A percentile compares a stretch with the other conserved stretches of the same genome.
These are phyloP conservation scores for Drosophila sulfurigaster DNA, from an alignment of 1,140 invertebrate genomes.

Conservation along the genomic window DNA sequence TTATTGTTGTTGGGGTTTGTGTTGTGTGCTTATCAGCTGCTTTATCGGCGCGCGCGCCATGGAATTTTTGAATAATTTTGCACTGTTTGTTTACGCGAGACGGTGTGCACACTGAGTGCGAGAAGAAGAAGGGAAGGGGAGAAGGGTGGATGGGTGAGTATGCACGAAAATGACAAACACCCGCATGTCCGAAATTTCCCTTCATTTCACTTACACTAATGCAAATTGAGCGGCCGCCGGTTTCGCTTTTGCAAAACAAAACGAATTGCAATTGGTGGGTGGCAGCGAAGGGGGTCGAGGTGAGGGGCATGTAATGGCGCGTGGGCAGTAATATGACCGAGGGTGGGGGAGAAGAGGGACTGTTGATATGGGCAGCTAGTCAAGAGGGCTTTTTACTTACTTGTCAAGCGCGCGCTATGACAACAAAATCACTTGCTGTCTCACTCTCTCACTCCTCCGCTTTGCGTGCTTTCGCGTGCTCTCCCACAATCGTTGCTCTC, in stretches of 20 bases:
- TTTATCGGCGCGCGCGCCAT: constrained; percentile 57
- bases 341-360: background rate
- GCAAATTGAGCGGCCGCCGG: constrained; percentile 54
- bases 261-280: constrained; percentile 41
- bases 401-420: constrained; percentile 64
- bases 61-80: constrained; percentile 79
- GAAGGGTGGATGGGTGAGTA: background rate
- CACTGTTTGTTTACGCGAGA: constrained; percentile 72
- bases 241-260: constrained; percentile 63
- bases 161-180: constrained; percentile 28
- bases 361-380: background rate
- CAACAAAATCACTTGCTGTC: constrained; percentile 60
- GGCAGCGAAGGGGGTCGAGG: background rate
- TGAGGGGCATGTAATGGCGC: background rate
- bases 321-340: background rate
- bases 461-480: constrained; percentile 5
- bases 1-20: background rate
- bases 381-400: constrained; percentile 50
- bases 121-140: background rate
- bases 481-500: constrained; percentile 5
- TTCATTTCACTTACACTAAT: constrained; percentile 14
- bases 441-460: constrained; percentile 14
- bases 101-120: background rate
- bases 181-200: constrained; percentile 43
- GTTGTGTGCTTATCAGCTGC: constrained; percentile 60